Evolutionary conservation across 1,140 invertebrate genomes (phyloP).

Genomic region (Phthorimaea operculella): DNA sequence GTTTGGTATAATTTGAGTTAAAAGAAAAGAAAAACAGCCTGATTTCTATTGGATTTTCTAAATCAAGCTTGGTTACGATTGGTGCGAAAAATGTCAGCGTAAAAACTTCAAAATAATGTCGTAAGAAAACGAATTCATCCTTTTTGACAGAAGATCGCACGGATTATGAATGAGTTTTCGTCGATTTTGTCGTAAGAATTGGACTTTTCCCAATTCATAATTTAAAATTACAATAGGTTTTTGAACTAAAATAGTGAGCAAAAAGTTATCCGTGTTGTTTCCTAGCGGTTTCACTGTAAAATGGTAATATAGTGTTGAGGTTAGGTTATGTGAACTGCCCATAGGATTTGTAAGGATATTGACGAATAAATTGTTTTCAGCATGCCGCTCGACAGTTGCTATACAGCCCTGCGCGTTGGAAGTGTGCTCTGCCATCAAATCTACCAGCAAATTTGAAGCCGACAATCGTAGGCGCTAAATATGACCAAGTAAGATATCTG

Average conservation of each 20-base stretch:
- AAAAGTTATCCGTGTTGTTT: slow-evolving; percentile 11
- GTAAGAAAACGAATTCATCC: slow-evolving; percentile 10
- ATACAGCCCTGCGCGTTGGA: slow-evolving; percentile 54
- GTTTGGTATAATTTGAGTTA: too few relatives aligned
- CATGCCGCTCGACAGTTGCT: slow-evolving; percentile 57
- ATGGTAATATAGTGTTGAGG: slow-evolving; percentile 26
- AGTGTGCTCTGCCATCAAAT: slow-evolving; percentile 39
- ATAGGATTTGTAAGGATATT: slow-evolving; percentile 10
- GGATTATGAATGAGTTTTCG: slow-evolving; percentile 32
- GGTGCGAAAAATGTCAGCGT: not conserved
- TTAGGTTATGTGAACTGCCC: slow-evolving; percentile 43
- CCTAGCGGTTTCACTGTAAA: slow-evolving; percentile 16
- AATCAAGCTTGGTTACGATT: not conserved
- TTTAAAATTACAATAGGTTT: slow-evolving; percentile 17
- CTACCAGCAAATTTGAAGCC: slow-evolving; percentile 30
- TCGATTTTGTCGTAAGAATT: slow-evolving; percentile 27
- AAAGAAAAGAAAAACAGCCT: too few relatives aligned
- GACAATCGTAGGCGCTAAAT: slow-evolving; percentile 30
- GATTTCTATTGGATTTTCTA: not conserved
- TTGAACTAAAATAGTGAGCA: slow-evolving; percentile 12
- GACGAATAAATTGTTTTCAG: slow-evolving; percentile 36
- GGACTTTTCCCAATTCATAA: slow-evolving; percentile 11
- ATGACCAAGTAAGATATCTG: slow-evolving; percentile 36
- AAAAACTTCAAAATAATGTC: not conserved
- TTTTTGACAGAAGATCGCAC: slow-evolving; percentile 31